Evolutionary conservation across 2,113 vertebrate genomes (phyloP).

Genomic region (Nicator chloris): DNA sequence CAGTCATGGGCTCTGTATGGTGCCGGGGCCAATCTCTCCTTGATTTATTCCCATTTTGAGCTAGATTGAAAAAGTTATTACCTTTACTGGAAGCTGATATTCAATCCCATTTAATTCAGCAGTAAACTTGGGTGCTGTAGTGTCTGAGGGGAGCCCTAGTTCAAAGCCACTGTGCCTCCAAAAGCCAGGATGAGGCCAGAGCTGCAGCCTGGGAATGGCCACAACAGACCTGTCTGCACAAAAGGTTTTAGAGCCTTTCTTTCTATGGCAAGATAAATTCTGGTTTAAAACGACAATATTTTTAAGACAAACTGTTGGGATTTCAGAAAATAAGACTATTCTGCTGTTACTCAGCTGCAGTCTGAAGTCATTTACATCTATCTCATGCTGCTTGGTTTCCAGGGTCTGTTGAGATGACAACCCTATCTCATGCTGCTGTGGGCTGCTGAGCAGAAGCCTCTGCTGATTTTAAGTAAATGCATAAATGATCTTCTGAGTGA

Average conservation of each 20-base stretch:
- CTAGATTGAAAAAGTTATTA: neutral
- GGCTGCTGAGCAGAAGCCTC: slow-evolving; percentile 16
- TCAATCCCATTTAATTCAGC: neutral
- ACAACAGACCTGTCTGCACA: neutral
- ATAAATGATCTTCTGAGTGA: slow-evolving; percentile 32
- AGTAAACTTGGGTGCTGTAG: neutral
- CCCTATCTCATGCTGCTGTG: neutral
- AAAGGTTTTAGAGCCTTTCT: neutral
- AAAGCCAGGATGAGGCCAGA: neutral
- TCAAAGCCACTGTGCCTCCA: neutral
- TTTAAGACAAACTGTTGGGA: neutral
- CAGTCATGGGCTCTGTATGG: neutral
- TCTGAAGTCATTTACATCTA: neutral
- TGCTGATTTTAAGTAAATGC: slow-evolving; percentile 12
- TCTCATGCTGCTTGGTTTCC: slow-evolving; percentile 8
- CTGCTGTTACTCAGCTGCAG: neutral
- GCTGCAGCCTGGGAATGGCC: neutral
- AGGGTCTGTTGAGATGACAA: slow-evolving; percentile 34
- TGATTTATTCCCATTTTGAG: neutral
- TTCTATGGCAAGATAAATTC: neutral
- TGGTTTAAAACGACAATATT: neutral
- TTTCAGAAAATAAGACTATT: neutral
- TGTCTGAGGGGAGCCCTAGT: neutral
- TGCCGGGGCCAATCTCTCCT: neutral
- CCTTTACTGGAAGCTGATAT: neutral